phyloP scores from a whole-genome alignment of 2,888 invertebrate species.

The Ceraclea dissimilis region DNA sequence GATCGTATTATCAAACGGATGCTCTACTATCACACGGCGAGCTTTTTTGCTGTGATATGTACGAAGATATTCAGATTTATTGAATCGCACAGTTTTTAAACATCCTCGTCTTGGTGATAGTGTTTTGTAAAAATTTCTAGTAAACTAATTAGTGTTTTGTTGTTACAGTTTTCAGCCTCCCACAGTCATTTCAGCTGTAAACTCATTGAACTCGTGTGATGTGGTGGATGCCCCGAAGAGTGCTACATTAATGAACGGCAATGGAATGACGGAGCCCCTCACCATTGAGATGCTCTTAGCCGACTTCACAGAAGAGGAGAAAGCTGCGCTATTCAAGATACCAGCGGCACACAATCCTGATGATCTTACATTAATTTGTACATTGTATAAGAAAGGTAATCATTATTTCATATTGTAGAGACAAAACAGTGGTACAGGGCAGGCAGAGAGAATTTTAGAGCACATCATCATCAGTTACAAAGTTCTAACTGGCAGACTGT shows the following conservation, averaged over 20 bases:
- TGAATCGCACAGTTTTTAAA: no score
- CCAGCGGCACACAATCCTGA: constrained; percentile 70
- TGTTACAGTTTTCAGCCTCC: constrained; percentile 42
- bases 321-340: constrained; percentile 58
- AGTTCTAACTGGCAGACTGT: no score
- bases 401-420: neutral
- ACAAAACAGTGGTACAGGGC: no score
- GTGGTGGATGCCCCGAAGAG: constrained; percentile 31
- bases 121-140: no score
- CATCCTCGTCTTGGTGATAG: no score
- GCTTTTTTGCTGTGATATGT: no score
- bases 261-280: constrained; percentile 29
- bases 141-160: no score
- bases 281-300: constrained; percentile 42
- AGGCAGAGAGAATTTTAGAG: no score
- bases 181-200: constrained; percentile 33
- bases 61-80: no score
- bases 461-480: no score
- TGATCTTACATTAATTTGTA: constrained; percentile 65
- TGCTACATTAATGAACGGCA: constrained; percentile 25
- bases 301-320: constrained; percentile 59
- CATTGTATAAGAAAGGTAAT: constrained; percentile 50
- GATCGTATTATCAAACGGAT: no score
- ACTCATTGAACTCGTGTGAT: constrained; percentile 37
- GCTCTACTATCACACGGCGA: no score